Evolutionary conservation across 2,113 vertebrate species (phyloP), one percentile per base, ranked within the genome.

Genomic region (Myrmophylax atrothorax): DNA sequence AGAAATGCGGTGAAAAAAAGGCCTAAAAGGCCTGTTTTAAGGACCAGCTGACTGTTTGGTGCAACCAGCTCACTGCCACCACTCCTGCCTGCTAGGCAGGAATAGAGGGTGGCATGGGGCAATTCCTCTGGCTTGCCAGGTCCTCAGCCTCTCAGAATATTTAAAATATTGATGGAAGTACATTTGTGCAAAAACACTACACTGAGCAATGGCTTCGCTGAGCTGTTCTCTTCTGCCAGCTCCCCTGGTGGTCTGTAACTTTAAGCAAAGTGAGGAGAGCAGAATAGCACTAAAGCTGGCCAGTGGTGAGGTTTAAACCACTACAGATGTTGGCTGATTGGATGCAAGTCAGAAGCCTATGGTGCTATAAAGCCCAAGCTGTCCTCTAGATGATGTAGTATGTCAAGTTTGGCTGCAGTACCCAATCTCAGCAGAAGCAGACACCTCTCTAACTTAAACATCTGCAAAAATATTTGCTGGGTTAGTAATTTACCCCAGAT

Each of bases 301-400:
- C 1, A 40, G 23, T 5, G 20, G 9, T 29, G 18, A 49, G n/a
- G 29, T 86, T 58, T 74, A 58, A 76, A 28, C 9, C 9, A 1
- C 38, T 18, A 1, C 44, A 46, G 47, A 60, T 63, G 50, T 46
- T 0, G 1, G 13, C 56, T 68, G 52, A 23, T 58, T 68, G 52
- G 19, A 42, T 38, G 49, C 0, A 0, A 50, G 31, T 28, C 0
- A 0, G 37, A 46, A 26, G 16, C 37, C 37, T 49, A 7, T 3
- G 6, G 69, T 59, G 64, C 12, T 29, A 2, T 33, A 75, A 56
- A 0, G 1, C 29, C 18, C 44, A 75, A 50, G 33, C 19, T 68
- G 26, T 40, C 62, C 67, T 90, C 26, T 7, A 60, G 58, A 37
- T 56, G 75, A 75, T 69, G 37, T 1, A 86, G 29, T 37, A 15